Evolutionary conservation across 2,797 vertebrate genomes (phyloP).

Genomic region (Aeoliscus strigatus): DNA sequence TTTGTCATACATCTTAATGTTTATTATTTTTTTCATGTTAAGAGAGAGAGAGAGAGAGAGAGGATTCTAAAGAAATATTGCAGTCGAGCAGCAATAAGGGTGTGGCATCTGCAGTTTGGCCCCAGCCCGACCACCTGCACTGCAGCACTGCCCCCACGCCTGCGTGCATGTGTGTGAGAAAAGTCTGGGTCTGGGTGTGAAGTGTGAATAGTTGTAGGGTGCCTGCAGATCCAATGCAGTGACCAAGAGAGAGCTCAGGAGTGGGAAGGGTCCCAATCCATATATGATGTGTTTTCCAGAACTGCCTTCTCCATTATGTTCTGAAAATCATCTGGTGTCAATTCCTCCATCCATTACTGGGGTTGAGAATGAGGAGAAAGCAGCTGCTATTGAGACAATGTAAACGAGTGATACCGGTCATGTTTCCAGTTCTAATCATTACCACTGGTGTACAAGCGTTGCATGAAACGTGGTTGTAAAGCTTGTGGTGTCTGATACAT

Average conservation of each 20-base stretch:
- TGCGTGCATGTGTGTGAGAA: conserved; percentile 21
- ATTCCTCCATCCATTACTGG: no score
- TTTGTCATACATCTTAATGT: neutral
- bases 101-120: conserved; percentile 65
- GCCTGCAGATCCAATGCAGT: conserved; percentile 5
- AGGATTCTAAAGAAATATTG: neutral
- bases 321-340: no score
- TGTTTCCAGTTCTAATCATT: no score
- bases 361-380: no score
- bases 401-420: no score
- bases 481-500: no score
- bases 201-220: conserved; percentile 7
- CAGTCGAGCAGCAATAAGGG: conserved; percentile 31
- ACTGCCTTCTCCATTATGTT: conserved; percentile 43
- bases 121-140: conserved; percentile 52
- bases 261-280: conserved; percentile 46
- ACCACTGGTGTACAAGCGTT: no score
- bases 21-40: conserved; percentile 2
- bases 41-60: neutral
- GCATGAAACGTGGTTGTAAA: no score
- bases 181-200: conserved; percentile 1
- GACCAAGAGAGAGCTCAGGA: conserved; percentile 11
- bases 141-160: conserved; percentile 60
- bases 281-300: conserved; percentile 63
- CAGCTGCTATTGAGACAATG: no score